These are phyloP conservation scores for Melopsittacus undulatus DNA, from an alignment of 2,797 vertebrate species.

Conservation along the genomic window DNA sequence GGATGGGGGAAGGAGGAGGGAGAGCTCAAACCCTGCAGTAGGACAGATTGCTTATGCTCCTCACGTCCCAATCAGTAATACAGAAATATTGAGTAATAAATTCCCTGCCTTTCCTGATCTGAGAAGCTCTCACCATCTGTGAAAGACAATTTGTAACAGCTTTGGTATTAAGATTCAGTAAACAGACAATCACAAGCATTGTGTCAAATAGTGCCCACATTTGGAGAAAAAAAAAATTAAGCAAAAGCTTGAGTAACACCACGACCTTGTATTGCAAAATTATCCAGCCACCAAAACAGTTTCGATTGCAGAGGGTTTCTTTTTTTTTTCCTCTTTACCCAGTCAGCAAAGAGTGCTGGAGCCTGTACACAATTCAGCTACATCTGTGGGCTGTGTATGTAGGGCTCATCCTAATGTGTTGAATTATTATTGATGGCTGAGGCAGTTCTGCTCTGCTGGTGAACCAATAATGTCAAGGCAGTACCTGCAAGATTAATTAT, in stretches of 20 bases:
- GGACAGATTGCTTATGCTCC: constrained; percentile 76
- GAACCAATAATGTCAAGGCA: constrained; percentile 85
- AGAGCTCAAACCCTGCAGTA: constrained; percentile 71
- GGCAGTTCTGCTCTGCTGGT: constrained; percentile 84
- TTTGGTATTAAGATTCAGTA: constrained; percentile 81
- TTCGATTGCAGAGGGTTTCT: constrained; percentile 33
- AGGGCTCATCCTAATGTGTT: constrained; percentile 75
- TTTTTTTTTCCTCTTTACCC: background rate
- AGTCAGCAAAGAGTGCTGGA: constrained; percentile 36
- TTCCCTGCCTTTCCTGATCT: constrained; percentile 79
- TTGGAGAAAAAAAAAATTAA: constrained; percentile 67
- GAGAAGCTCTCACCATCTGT: constrained; percentile 82
- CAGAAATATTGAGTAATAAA: constrained; percentile 85
- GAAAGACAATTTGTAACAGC: constrained; percentile 84
- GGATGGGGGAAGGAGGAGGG: constrained; percentile 48
- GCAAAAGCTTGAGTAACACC: constrained; percentile 70
- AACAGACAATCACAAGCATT: constrained; percentile 79
- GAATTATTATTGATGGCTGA: constrained; percentile 84
- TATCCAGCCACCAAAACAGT: constrained; percentile 67
- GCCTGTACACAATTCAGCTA: constrained; percentile 38
- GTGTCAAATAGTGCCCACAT: constrained; percentile 69
- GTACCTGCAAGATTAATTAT: constrained; percentile 86
- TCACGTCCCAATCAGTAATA: constrained; percentile 82
- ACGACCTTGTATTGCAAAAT: constrained; percentile 68
- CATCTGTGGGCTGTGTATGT: constrained; percentile 61